Base-by-base conservation (phyloP, 1,140 invertebrate genomes). In the Euwallacea fornicatus region DNA sequence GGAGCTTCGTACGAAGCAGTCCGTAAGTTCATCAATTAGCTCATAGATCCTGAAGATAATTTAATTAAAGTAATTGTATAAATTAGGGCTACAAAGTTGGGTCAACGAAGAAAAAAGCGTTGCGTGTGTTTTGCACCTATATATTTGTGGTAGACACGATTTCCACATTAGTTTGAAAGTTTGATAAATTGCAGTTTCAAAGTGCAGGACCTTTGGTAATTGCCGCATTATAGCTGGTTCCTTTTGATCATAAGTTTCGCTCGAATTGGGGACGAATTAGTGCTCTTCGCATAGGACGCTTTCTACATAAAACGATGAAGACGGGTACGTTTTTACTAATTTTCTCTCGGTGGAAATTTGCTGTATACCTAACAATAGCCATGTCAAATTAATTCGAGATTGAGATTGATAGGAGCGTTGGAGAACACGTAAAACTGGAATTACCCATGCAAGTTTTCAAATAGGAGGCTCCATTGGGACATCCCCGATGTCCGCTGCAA, bases 401-500 rank as follows among this genome's bases (percentile, higher is more conserved):
- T 58, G 55, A 60, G 56, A 68, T 68, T 68, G 66, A 68, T 68
- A 68, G 47, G 55, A 44, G n/a, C 55, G 3, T n/a, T 68, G 7
- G 33, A 46, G 15, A 68, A 50, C 55, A 68, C 58, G 66, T 68
- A 60, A 68, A 60, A 68, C 7, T 60, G 66, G 60, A 68, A 60
- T 61, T 69, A 62, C 66, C 58, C 16, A 50, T 61, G 58, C 16
- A 68, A 60, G 16, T 16, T 58, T 42, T 16, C 11, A 44, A 44
- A 58, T 16, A 59, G 42, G n/a, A 11, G 15, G 15, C 13, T 7
- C 21, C 66, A 21, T 41, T 33, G 66, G 66, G 66, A 68, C 66
- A 68, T 68, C 66, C n/a, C 56, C 7, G 6, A 44, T 68, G 66
- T 68, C 66, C 66, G 60, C 60, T 60, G 54, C 60, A 68, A 68